Base-by-base conservation (phyloP, 2,113 vertebrate genomes). In the Cisticola juncidis region DNA sequence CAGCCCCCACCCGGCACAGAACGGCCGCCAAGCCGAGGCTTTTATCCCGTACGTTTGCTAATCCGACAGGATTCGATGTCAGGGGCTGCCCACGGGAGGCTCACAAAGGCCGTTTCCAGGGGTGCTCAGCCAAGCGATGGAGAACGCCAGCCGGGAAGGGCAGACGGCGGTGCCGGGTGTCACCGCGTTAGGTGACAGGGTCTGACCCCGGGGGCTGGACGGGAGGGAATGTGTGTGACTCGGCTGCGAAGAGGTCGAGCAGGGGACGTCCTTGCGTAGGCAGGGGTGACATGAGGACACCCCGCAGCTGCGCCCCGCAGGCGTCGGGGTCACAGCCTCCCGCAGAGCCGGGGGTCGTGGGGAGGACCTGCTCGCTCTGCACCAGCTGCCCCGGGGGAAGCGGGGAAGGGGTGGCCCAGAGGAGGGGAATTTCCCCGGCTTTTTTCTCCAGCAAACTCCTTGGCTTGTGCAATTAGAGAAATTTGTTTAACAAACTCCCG, bases 401-500 rank as follows among this genome's bases (percentile, higher is more conserved):
- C 8, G 51, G 91, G 89, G 83, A 96, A 95, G 94, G 92, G 95
- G 88, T 65, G 82, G 90, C 95, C 54, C 90, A 90, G 71, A 69
- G 72, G 71, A 90, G 92, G 96, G 96, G 95, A 93, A 93, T 83
- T 95, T 94, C 95, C 96, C 94, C 38, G 3, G 58, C 94, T 93
- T 92, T 77, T 84, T 87, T 88, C 94, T 88, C 61, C 72, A 69
- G 19, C 86, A 65, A 88, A 77, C 88, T 90, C 82, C 83, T 86
- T 20, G n/a, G 79, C 92, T 86, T 81, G 92, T 94, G 96, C 96
- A 94, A 97, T 96, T 94, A 96, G 86, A 94, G 86, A 94, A 94
- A 95, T 95, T 96, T 97, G 96, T 96, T 97, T 97, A 97, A 97
- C 88, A 86, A 96, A 94, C 95, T 97, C 92, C 72, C 64, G 17